Evolutionary conservation across 2,888 invertebrate genomes (phyloP).

Genomic region (Cremastinae sp.): DNA sequence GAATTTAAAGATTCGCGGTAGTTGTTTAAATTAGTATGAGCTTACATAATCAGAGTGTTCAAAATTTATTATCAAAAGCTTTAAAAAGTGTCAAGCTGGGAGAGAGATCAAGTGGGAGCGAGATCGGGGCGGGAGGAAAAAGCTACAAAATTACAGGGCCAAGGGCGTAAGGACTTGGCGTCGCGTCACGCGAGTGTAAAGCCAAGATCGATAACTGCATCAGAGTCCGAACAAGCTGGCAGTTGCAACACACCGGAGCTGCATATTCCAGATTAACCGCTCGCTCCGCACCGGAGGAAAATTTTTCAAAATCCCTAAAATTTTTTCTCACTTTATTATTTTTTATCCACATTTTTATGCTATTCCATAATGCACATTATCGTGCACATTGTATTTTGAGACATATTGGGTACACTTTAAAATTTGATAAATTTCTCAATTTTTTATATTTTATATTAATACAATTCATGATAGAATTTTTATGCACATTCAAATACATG

Average conservation of each 20-base stretch:
- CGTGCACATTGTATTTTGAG: too few species aligned
- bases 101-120: background rate
- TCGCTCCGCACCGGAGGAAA: constrained; percentile 2
- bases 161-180: constrained; percentile 52
- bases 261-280: constrained; percentile 32
- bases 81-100: background rate
- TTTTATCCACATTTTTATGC: background rate
- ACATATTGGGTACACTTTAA: too few species aligned
- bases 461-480: too few species aligned
- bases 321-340: background rate
- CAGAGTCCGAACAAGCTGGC: constrained; percentile 24
- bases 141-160: constrained; percentile 43
- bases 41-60: background rate
- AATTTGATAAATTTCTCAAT: too few species aligned
- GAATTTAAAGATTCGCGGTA: too few species aligned
- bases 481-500: too few species aligned
- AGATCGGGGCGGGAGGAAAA: constrained; percentile 12
- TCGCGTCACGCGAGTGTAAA: constrained; percentile 52
- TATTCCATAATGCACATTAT: too few species aligned
- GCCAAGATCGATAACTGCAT: constrained; percentile 57
- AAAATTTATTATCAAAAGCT: background rate
- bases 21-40: background rate
- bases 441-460: too few species aligned
- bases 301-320: background rate
- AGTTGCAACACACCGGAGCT: constrained; percentile 29